Base-by-base conservation (phyloP, 2,113 vertebrate genomes). In the Otis tarda region DNA sequence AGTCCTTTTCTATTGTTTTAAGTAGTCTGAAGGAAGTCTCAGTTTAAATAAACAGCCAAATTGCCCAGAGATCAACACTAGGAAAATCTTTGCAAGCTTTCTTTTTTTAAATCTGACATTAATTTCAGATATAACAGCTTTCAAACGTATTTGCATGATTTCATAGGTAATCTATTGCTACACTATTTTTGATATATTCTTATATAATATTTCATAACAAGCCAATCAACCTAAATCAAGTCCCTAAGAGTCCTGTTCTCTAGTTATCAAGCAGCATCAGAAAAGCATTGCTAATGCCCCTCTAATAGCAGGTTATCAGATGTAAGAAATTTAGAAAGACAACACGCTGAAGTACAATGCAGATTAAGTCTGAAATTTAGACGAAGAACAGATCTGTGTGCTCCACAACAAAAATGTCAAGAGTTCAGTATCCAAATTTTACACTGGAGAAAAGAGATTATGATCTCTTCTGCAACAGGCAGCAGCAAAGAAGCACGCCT, bases 1-100 rank as follows among this genome's bases (percentile, higher is more conserved):
- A 81, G 57, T 65, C 1, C 19, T 80, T 89, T 93, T 49, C 95
- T 92, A 95, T 94, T 96, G 94, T 93, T 93, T 87, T 71, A 84
- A 84, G 43, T 13, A 91, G 55, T 63, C 76, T 92, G 56, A 87
- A 94, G 96, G 94, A 95, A 96, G 73, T 52, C 23, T 14, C 56
- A 37, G 43, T 82, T 94, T 87, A 93, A 35, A 55, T 27, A 93
- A 90, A 87, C n/a, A 89, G 86, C 43, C 52, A 50, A 52, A 39
- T 12, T 80, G 64, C 55, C 37, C 69, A 50, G 27, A 87, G 49
- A 89, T 55, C 68, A 92, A 61, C 33, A 30, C 27, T 11, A 7
- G n/a, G 22, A n/a, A 95, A 96, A 78, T 18, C 18, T 33, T 33
- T n/a, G 27, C n/a, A 75, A 81, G 17, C 15, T 63, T 84, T 55